Evolutionary conservation across 2,113 vertebrate species (phyloP).

Genomic region (Ranitomeya variabilis): DNA sequence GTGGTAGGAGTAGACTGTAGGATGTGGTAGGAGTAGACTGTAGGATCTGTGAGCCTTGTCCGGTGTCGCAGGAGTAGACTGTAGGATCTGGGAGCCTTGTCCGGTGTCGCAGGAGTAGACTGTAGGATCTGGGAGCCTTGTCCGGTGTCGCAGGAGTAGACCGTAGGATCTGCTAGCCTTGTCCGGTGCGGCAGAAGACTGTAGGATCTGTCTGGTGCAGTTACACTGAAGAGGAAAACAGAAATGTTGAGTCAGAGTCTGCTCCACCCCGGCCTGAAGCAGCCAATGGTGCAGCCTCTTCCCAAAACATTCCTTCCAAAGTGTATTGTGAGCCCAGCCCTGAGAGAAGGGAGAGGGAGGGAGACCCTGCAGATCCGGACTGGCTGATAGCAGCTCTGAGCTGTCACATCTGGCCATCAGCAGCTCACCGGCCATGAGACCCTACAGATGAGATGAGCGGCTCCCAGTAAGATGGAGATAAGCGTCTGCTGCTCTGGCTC

Average conservation of each 20-base stretch:
- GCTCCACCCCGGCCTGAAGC: constrained; percentile 35
- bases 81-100: neutral
- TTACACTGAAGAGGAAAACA: constrained; percentile 16
- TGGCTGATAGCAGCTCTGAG: neutral
- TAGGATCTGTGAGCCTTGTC: too few species aligned
- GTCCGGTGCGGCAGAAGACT: neutral
- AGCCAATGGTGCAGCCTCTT: constrained; percentile 16
- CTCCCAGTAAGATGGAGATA: too few species aligned
- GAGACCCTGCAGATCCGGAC: neutral
- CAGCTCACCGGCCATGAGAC: neutral
- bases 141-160: too few species aligned
- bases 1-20: neutral
- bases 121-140: too few species aligned
- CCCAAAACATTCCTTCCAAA: constrained; percentile 42
- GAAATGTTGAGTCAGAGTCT: constrained; percentile 51
- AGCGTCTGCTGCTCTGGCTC: too few species aligned
- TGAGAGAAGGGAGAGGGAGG: neutral
- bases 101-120: too few species aligned
- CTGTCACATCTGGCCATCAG: too few species aligned
- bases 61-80: neutral
- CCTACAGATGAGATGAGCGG: too few species aligned
- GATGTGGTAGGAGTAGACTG: neutral
- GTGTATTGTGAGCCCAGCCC: neutral
- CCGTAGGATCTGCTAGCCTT: too few species aligned
- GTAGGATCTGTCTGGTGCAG: neutral